These are phyloP conservation scores for Pygocentrus nattereri DNA, from an alignment of 2,797 vertebrate species.

Conservation along the genomic window DNA sequence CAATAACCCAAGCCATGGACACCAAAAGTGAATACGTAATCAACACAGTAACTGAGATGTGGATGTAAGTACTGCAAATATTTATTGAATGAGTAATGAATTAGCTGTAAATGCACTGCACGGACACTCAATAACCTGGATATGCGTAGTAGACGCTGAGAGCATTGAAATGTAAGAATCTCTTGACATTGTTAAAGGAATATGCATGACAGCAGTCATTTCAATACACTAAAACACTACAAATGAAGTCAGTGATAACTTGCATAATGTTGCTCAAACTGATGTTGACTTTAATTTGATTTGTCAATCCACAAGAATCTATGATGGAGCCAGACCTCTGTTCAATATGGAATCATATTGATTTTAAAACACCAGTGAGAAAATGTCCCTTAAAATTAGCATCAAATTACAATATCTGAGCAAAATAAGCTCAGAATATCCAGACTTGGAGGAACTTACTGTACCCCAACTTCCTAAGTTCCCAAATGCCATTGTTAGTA, in stretches of 20 bases:
- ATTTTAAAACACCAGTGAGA: background rate
- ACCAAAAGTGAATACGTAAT: conserved; percentile 10
- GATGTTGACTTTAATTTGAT: background rate
- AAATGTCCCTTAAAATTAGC: background rate
- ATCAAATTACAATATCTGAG: conserved; percentile 3
- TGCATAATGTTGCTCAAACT: background rate
- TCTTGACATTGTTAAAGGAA: conserved; percentile 1
- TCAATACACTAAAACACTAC: conserved; percentile 1
- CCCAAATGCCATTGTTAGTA: background rate
- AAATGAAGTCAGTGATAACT: background rate
- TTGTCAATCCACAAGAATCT: conserved; percentile 4
- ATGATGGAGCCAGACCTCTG: background rate
- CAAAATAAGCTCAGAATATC: background rate
- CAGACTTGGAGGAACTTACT: background rate
- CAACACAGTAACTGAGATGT: background rate
- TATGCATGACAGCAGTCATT: conserved; percentile 12
- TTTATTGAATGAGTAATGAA: conserved; percentile 29
- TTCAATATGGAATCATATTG: conserved; percentile 5
- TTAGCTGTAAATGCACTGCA: conserved; percentile 20
- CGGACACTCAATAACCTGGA: conserved; percentile 14
- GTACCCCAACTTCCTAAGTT: background rate
- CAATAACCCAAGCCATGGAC: background rate
- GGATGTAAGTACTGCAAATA: background rate
- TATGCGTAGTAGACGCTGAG: background rate
- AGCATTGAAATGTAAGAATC: background rate